Evolutionary conservation across 2,113 vertebrate species (phyloP).

Genomic region (Syrmaticus mikado): DNA sequence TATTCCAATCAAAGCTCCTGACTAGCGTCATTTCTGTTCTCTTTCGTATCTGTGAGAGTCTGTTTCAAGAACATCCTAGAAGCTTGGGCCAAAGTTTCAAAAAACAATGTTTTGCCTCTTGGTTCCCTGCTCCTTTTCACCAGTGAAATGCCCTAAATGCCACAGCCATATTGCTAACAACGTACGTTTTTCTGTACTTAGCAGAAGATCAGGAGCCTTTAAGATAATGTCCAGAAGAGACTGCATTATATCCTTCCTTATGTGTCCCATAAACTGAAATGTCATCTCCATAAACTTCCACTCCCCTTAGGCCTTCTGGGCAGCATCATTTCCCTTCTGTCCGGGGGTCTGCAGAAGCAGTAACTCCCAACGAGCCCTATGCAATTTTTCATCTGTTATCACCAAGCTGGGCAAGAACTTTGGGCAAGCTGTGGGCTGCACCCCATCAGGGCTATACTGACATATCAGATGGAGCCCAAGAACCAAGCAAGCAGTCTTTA

Average conservation of each 20-base stretch:
- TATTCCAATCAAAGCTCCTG: not conserved
- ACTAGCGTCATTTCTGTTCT: not conserved
- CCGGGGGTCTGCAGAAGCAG: not conserved
- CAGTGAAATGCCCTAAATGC: not conserved
- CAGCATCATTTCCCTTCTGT: not conserved
- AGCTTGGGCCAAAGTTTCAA: not conserved
- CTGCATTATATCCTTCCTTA: not conserved
- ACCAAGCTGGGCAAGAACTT: not conserved
- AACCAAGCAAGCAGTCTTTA: not conserved
- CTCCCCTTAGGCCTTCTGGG: not conserved
- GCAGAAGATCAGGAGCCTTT: not conserved
- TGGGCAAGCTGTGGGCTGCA: rapidly evolving
- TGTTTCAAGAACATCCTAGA: constrained; percentile 5
- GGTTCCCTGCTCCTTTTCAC: not conserved
- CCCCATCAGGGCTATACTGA: not conserved
- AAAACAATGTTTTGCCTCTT: not conserved
- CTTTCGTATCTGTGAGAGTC: not conserved
- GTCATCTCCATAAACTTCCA: constrained; percentile 31
- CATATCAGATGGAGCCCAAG: not conserved
- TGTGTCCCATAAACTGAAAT: constrained; percentile 45
- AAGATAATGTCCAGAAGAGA: not conserved
- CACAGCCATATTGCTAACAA: not conserved
- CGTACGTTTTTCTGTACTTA: not conserved
- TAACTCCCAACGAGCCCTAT: not conserved
- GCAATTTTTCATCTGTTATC: not conserved